A percentile compares a stretch with the other conserved stretches of the same genome.
These are phyloP conservation scores for Ficedula albicollis DNA, from an alignment of 2,797 vertebrate genomes.

Conservation along the genomic window DNA sequence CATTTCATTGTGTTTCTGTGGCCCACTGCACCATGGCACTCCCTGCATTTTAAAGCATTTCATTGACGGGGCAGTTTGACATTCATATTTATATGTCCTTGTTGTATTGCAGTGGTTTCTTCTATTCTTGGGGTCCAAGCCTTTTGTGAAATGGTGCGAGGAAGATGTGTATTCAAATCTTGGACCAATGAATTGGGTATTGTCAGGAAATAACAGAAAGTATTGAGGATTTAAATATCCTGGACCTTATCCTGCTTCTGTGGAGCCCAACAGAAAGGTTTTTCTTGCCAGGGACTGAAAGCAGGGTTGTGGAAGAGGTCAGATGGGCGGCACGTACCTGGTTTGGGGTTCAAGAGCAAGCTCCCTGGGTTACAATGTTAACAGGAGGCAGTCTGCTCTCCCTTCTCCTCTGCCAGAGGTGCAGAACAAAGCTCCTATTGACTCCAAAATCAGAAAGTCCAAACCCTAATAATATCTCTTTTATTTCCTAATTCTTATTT, in stretches of 20 bases:
- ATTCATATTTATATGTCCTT: slow-evolving; percentile 78
- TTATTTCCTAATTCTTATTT: slow-evolving; percentile 7
- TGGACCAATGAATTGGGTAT: slow-evolving; percentile 58
- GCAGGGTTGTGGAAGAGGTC: slow-evolving; percentile 35
- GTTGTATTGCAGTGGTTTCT: slow-evolving; percentile 62
- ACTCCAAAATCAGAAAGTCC: background rate
- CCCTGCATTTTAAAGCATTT: slow-evolving; percentile 73
- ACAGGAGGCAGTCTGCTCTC: background rate
- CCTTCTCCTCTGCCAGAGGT: background rate
- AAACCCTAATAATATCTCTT: background rate
- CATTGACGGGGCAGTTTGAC: slow-evolving; percentile 71
- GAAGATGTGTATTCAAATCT: slow-evolving; percentile 68
- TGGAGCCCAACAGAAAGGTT: background rate
- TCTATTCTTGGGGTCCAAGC: slow-evolving; percentile 60
- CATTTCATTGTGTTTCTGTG: slow-evolving; percentile 76
- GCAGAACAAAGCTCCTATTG: background rate
- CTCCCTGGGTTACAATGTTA: background rate
- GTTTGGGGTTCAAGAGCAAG: background rate
- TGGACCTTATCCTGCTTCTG: slow-evolving; percentile 33
- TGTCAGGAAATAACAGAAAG: slow-evolving; percentile 61
- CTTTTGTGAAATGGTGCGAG: slow-evolving; percentile 67
- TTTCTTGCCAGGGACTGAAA: slow-evolving; percentile 16
- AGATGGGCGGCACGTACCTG: slow-evolving; percentile 5
- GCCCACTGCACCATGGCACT: slow-evolving; percentile 67
- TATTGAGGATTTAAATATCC: slow-evolving; percentile 38